Base-by-base conservation (phyloP, 2,797 vertebrate species). In the Cynopterus sphinx region DNA sequence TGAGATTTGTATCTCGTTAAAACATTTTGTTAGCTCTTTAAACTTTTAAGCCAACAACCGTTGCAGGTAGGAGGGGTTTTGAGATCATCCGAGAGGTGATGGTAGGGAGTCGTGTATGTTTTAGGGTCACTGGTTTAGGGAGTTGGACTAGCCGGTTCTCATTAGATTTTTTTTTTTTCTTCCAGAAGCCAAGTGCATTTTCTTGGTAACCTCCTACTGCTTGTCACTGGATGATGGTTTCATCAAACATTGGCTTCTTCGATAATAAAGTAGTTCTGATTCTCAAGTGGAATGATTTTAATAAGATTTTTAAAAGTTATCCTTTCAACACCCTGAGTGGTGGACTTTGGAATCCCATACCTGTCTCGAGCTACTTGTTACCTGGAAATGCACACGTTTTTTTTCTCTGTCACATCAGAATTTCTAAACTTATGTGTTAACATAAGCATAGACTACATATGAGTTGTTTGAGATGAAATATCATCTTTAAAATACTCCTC, bases 1-100 rank as follows among this genome's bases (percentile, higher is more conserved):
- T 98, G 98, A 98, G 98, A 98, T 98, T 98, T 98, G 98, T 99
- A 98, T 99, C 98, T 98, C 98, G 98, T 99, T 99, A 98, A 98
- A 99, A 99, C 98, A 98, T 99, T 99, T 99, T 99, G 98, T 98
- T 99, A 98, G 98, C 98, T 98, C 98, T 99, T 99, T 98, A 98
- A 98, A 98, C 98, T 99, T 99, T 98, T 98, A 98, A 98, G 98
- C 98, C 98, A 98, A 95, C 97, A 98, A 97, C 97, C 97, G 63
- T 84, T 94, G 97, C 96, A 83, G 63, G 96, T 21, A 2, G 95
- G 97, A 98, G 96, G 97, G 95, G 95, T 95, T 96, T 91, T 84
- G 94, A 94, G 97, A 98, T 98, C 91, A 92, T 67, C 79, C 82
- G 70, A 49, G 96, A 97, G 96, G 96, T 97, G 96, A 90, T 71